A percentile compares a stretch with the other conserved stretches of the same genome.
Evolutionary conservation across 2,113 vertebrate species (phyloP).

Genomic region (Aegypius monachus): DNA sequence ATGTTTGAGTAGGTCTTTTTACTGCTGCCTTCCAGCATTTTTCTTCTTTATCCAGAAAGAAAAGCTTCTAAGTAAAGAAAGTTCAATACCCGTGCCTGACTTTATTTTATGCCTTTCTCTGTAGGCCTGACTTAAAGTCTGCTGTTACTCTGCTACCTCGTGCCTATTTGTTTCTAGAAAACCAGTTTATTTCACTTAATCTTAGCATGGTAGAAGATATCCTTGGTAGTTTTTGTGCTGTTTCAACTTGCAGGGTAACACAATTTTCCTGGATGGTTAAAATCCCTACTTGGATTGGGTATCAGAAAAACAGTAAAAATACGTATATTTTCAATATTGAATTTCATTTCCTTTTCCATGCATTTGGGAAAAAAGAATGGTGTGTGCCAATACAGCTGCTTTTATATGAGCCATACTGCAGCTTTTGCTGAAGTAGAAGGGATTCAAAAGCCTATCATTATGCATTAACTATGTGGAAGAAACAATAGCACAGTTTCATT

Average conservation of each 20-base stretch:
- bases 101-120: not conserved
- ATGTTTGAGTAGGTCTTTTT: not conserved
- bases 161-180: not conserved
- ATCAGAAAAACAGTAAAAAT: not conserved
- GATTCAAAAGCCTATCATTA: constrained; percentile 1
- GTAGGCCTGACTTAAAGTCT: not conserved
- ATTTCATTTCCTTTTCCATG: not conserved
- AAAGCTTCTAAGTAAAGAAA: not conserved
- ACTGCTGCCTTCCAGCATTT: not conserved
- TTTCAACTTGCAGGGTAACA: not conserved
- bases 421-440: not conserved
- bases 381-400: not conserved
- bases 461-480: not conserved
- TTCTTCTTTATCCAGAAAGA: not conserved
- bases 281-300: not conserved
- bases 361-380: not conserved
- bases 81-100: not conserved
- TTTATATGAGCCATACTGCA: not conserved
- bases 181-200: not conserved
- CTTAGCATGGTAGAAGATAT: not conserved
- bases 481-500: not conserved
- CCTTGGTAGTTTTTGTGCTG: not conserved
- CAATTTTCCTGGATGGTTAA: not conserved
- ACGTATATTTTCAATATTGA: not conserved
- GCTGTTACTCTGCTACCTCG: not conserved